Base-by-base conservation (phyloP, 2,113 vertebrate species). In the Petaurus breviceps region DNA sequence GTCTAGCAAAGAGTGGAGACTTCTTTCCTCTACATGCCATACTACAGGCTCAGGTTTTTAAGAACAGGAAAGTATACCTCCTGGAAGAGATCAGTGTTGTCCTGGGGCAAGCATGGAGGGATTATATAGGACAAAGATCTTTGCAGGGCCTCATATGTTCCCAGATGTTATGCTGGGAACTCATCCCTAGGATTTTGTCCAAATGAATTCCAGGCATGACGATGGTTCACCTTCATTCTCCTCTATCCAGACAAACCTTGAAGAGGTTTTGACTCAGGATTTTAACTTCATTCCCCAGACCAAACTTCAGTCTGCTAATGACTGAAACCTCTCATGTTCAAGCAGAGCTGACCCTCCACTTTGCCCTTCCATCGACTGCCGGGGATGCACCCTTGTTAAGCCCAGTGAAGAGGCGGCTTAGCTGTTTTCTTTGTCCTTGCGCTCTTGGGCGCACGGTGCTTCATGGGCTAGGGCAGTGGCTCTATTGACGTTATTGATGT, bases 401-500 rank as follows among this genome's bases (percentile, higher is more conserved):
- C 95, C 68, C 51, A 46, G n/a, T 31, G 43, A 19, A 61, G 90
- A 96, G 95, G 91, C 68, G 2, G 68, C n/a, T 84, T 84, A 84
- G 19, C 89, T 22, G 90, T 77, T 96, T 97, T 96, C 92, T 94
- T 96, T 94, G 0, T 91, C 93, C 89, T 1, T 53, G 47, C 94
- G 93, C 96, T 51, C 6, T 93, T 57, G 9, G 90, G 95, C 0
- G 6, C 95, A 91, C 91, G 93, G 84, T 54, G 91, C 96, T 92
- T 96, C 95, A 95, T 93, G 43, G 24, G 94, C 97, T 96, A 91
- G 91, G 94, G 93, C 92, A 94, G 26, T 95, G 92, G 96, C 96
- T 97, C 96, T 96, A 93, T 96, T 89, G 96, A 97, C 94, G 95
- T 91, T 96, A 97, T 53, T 97, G 98, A 97, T 97, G 97, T 95